Conservation (phyloP, 2,888 invertebrate genomes). For the Phrixothrix hirtus region DNA sequence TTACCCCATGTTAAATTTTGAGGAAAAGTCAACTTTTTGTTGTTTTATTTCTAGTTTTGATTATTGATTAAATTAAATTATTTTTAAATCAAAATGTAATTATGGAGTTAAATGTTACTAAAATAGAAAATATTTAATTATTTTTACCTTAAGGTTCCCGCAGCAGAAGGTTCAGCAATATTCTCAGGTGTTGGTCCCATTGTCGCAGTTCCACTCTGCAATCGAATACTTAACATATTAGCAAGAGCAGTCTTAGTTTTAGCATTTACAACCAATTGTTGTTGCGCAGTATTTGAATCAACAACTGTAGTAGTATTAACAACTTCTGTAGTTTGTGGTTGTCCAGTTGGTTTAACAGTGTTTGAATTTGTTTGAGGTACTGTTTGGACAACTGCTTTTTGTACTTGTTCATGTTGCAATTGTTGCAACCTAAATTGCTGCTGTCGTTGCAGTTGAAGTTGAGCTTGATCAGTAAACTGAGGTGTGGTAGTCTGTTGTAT, state of each 20-base stretch:
- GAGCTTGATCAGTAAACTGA: constrained; percentile 44
- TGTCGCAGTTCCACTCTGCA: constrained; percentile 62
- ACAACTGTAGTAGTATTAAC: constrained; percentile 33
- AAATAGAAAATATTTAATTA: constrained; percentile 3
- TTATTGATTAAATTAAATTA: no score
- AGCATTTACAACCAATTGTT: constrained; percentile 73
- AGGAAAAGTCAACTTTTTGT: no score
- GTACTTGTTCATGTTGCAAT: constrained; percentile 61
- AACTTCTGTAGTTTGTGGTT: constrained; percentile 29
- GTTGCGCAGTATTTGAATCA: constrained; percentile 44
- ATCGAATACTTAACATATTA: constrained; percentile 86
- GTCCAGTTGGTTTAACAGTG: constrained; percentile 25
- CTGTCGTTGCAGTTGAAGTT: constrained; percentile 60
- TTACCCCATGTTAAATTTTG: no score
- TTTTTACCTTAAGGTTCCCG: constrained; percentile 64
- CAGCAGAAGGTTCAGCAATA: constrained; percentile 64
- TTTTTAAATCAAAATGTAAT: no score
- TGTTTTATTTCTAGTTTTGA: no score
- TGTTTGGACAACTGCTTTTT: constrained; percentile 40
- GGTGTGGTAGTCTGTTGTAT: constrained; percentile 47
- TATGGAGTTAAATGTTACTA: neutral
- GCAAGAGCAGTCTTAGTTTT: constrained; percentile 95
- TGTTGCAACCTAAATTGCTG: constrained; percentile 69
- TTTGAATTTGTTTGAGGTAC: constrained; percentile 21
- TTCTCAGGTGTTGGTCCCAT: constrained; percentile 48